These are phyloP conservation scores for Menura novaehollandiae DNA, from an alignment of 2,113 vertebrate species.

Conservation along the genomic window DNA sequence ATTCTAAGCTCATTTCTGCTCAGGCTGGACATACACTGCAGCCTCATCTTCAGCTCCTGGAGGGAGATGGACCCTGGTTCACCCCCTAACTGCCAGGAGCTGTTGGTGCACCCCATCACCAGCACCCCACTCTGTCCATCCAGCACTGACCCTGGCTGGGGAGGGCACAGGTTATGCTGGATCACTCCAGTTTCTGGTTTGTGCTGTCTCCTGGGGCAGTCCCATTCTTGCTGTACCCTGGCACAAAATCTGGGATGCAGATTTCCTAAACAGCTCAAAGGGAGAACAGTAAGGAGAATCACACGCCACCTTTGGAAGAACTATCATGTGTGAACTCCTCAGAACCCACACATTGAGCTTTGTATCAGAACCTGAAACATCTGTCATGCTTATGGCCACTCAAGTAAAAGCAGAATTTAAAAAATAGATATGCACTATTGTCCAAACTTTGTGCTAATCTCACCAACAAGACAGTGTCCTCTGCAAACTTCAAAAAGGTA, in stretches of 20 bases:
- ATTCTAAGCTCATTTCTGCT: background rate
- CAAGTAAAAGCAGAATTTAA: background rate
- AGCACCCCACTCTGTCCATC: fast-evolving
- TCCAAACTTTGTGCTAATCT: fast-evolving
- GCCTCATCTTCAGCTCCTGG: background rate
- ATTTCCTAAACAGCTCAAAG: background rate
- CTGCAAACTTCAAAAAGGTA: background rate
- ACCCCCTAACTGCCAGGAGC: background rate
- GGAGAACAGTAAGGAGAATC: background rate
- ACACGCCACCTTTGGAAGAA: background rate
- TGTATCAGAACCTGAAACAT: fast-evolving
- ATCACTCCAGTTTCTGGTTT: background rate
- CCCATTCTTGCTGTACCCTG: background rate
- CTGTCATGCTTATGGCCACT: fast-evolving
- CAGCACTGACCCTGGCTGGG: background rate
- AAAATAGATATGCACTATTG: fast-evolving
- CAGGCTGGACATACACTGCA: background rate
- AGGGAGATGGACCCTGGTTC: background rate
- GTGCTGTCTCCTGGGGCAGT: background rate
- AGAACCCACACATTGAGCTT: background rate
- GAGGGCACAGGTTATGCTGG: background rate
- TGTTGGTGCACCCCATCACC: background rate
- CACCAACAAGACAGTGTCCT: background rate
- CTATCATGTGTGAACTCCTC: fast-evolving
- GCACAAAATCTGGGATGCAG: background rate